Evolutionary conservation across 2,888 invertebrate species (phyloP), one percentile per base, ranked within the genome.

Genomic region (Drosophila mimica): DNA sequence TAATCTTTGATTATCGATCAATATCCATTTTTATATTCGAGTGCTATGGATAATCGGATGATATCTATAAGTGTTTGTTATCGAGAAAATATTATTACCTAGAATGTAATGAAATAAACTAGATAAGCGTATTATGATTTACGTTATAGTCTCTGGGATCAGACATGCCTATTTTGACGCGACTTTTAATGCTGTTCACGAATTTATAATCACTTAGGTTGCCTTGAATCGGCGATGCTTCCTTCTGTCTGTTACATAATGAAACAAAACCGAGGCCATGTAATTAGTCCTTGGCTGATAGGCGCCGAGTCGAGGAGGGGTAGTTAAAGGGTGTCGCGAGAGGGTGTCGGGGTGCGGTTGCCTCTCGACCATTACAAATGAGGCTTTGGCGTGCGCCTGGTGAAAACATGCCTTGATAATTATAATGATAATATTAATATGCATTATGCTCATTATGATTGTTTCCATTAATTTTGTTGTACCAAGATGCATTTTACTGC

Each of bases 321-420:
- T 2, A 20, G 25, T 4, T 1, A 13, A 25, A 28, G n/a, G 28
- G 3, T 5, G n/a, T 40, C n/a, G 20, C 20, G 52, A 0, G 20
- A 8, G 17, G 51, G 17, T 30, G 57, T 56, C 34, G 15, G 25
- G 48, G 34, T 25, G 34, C 30, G 20, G 52, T 28, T 62, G 56
- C 48, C 49, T 61, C 48, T 68, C 70, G 72, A 78, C 74, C 82
- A 83, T 91, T 91, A 91, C 91, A 91, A 90, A 90, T 90, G 90
- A 81, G 88, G 72, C 79, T 81, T 90, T 90, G 85, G 91, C 91
- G 91, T 90, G 90, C 82, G 64, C 53, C 70, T 51, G 17, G 56
- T 40, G 28, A 56, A 57, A 17, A 79, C 46, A 54, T 25, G 34
- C 51, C 76, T 46, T 52, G 67, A 71, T 52, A 64, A 71, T 67